These are phyloP conservation scores for Chelon labrosus DNA, from an alignment of 2,797 vertebrate species.

Conservation along the genomic window DNA sequence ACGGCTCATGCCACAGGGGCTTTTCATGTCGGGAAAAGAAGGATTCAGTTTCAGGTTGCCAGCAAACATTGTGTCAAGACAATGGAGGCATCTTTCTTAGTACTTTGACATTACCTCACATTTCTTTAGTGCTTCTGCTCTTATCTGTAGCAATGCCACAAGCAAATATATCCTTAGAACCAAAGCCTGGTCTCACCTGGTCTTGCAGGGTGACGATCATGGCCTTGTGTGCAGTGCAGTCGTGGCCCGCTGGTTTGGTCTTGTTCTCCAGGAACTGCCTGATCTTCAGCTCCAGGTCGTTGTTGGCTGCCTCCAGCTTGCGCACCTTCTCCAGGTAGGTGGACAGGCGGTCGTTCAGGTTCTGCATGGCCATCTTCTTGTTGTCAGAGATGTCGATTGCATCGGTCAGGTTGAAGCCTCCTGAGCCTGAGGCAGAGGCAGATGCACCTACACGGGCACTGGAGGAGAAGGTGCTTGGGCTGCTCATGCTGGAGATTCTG, in stretches of 20 bases:
- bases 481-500: conserved; percentile 57
- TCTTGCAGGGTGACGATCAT: conserved; percentile 85
- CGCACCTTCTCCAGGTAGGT: conserved; percentile 88
- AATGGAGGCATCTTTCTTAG: background rate
- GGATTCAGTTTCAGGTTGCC: too few relatives aligned
- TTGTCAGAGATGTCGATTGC: conserved; percentile 41
- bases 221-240: conserved; percentile 78
- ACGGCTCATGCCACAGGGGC: background rate
- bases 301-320: conserved; percentile 86
- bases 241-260: conserved; percentile 67
- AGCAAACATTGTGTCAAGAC: background rate
- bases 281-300: conserved; percentile 89
- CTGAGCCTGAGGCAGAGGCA: too few relatives aligned
- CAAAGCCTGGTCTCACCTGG: conserved; percentile 80
- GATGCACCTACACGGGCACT: background rate
- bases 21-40: background rate
- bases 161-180: background rate
- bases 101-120: background rate
- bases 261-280: conserved; percentile 82
- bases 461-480: conserved; percentile 43
- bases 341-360: conserved; percentile 90
- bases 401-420: conserved; percentile 45
- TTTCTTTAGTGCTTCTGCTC: too few relatives aligned
- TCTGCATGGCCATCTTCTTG: conserved; percentile 86
- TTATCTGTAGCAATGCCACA: background rate